Conservation (phyloP, 2,113 vertebrate genomes). For the Salvelinus fontinalis region DNA sequence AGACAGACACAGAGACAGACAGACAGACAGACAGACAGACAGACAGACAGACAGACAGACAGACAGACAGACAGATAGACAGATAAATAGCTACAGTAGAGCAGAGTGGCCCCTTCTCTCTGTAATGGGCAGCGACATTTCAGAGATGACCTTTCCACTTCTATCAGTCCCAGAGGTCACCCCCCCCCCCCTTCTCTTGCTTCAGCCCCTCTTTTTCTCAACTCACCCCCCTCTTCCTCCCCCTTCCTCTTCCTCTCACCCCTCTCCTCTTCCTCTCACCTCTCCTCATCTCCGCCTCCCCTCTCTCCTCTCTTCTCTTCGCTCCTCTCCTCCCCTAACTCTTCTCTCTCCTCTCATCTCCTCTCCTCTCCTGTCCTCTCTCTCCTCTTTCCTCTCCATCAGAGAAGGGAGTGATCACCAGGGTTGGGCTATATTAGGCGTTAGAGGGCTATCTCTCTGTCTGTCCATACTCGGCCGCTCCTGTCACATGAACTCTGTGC, state of each 20-base stretch:
- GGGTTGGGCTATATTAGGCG: conserved; percentile 21
- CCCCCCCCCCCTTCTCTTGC: neutral
- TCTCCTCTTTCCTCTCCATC: neutral
- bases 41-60: too few species aligned
- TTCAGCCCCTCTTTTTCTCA: too few species aligned
- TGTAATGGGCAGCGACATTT: conserved; percentile 28
- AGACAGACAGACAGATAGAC: too few species aligned
- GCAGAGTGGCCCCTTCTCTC: neutral
- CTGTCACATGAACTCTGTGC: conserved; percentile 34
- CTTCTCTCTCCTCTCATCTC: neutral
- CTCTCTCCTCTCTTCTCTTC: too few species aligned
- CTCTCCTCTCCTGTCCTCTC: neutral
- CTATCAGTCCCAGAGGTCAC: conserved; percentile 10
- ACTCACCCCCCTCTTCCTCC: neutral
- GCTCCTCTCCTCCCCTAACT: accelerated
- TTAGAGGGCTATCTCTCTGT: neutral
- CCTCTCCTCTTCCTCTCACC: neutral
- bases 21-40: too few species aligned
- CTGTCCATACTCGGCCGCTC: conserved; percentile 30
- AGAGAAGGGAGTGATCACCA: neutral
- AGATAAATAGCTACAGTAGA: neutral
- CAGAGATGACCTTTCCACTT: conserved; percentile 9
- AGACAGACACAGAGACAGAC: neutral
- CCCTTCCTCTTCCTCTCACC: neutral
- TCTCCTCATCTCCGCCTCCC: neutral